Evolutionary conservation across 1,140 invertebrate species (phyloP), one percentile per base, ranked within the genome.

Genomic region (Drosophila malerkotliana): DNA sequence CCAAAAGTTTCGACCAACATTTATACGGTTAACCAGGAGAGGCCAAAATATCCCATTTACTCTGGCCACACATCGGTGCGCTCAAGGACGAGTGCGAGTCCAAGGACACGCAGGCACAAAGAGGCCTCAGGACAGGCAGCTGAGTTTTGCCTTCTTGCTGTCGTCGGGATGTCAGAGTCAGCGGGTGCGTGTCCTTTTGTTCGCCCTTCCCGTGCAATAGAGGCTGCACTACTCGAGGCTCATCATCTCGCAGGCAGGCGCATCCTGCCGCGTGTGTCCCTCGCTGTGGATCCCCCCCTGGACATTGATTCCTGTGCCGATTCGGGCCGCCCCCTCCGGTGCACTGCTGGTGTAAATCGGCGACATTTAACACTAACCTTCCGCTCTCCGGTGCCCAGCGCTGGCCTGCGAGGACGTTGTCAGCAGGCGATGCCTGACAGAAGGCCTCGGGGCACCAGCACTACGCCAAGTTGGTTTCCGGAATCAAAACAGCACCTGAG

Each of bases 21-120:
- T 28, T 59, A 32, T 73, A 85, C 63, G 83, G 84, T 87, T 89
- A 88, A 89, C 84, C 79, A 82, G 84, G 76, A 83, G 57, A 63
- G 84, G 79, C 83, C 83, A 88, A 88, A 88, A 88, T 88, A 88
- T 84, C 60, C 68, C 79, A 88, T 88, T 88, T 89, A 89, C 72
- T 32, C 52, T 84, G 81, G 81, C 81, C 81, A 84, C 81, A 84
- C 72, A 84, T 80, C 60, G 37, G 32, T 32, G 30, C 4, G 30
- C 26, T 54, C 83, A 88, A 88, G 83, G 79, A 72, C 82, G 67
- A 26, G 9, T 18, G 28, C 15, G 15, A 14, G 18, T 21, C 24
- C 52, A 55, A 72, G 72, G 39, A 45, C 47, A 47, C 44, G 53
- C 55, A 74, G 51, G 57, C 48, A 18, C 15, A 32, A 32, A 26